These are phyloP conservation scores for Pasiphila rectangulata DNA, from an alignment of 2,888 invertebrate genomes.

Conservation along the genomic window DNA sequence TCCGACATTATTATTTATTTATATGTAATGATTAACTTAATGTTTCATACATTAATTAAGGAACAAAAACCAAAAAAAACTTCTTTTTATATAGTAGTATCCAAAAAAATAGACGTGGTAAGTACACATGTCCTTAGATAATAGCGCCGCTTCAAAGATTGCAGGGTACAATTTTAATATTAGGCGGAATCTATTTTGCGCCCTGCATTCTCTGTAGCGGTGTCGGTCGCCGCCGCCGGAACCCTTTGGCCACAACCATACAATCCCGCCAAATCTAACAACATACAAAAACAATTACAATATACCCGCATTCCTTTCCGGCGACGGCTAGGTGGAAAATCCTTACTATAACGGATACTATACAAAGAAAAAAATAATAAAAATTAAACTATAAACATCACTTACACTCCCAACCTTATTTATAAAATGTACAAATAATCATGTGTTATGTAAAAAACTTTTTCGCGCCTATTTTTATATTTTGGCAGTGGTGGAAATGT, in stretches of 20 bases:
- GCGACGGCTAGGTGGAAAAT: slow-evolving; percentile 58
- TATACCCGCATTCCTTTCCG: slow-evolving; percentile 38
- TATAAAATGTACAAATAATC: slow-evolving; percentile 73
- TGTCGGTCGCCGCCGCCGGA: slow-evolving; percentile 46
- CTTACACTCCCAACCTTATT: slow-evolving; percentile 74
- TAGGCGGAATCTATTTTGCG: slow-evolving; percentile 78
- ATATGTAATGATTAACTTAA: slow-evolving; percentile 75
- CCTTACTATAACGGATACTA: slow-evolving; percentile 67
- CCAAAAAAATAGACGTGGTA: slow-evolving; percentile 67
- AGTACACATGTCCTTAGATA: slow-evolving; percentile 66
- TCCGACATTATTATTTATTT: slow-evolving; percentile 68
- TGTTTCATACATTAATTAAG: slow-evolving; percentile 78
- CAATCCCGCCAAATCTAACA: slow-evolving; percentile 30
- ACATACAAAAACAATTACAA: slow-evolving; percentile 38
- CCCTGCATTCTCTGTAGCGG: slow-evolving; percentile 72
- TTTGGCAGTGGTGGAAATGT: slow-evolving; percentile 81
- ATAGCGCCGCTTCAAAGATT: slow-evolving; percentile 71
- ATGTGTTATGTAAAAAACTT: slow-evolving; percentile 56
- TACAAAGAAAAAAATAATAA: slow-evolving; percentile 68
- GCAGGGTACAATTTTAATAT: slow-evolving; percentile 74
- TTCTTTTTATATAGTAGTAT: slow-evolving; percentile 72
- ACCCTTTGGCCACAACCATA: slow-evolving; percentile 15
- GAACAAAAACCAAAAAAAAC: slow-evolving; percentile 79
- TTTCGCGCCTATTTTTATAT: slow-evolving; percentile 63
- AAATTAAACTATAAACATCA: slow-evolving; percentile 77